Conservation (phyloP, 2,113 vertebrate species). For the Bubo bubo region DNA sequence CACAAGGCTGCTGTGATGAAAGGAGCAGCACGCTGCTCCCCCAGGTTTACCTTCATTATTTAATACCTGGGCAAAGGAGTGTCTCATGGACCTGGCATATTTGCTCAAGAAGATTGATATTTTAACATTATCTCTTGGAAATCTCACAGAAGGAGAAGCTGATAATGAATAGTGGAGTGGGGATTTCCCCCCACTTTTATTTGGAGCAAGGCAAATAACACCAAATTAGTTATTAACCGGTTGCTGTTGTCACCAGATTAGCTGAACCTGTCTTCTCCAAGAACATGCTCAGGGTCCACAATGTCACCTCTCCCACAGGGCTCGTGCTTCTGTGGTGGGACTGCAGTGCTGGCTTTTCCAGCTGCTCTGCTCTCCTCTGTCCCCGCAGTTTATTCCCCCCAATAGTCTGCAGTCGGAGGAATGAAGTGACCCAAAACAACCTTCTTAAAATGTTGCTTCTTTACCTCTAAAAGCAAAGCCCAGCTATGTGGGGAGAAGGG, state of each 20-base stretch:
- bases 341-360: not conserved
- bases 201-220: not conserved
- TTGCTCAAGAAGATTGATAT: not conserved
- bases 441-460: not conserved
- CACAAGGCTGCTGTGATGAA: not conserved
- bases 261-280: not conserved
- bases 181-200: not conserved
- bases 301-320: not conserved
- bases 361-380: not conserved
- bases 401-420: not conserved
- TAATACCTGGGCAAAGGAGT: not conserved
- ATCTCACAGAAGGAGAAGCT: not conserved
- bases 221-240: not conserved
- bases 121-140: not conserved
- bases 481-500: not conserved
- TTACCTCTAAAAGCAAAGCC: not conserved
- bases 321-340: fast-evolving
- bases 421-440: not conserved
- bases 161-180: not conserved
- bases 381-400: not conserved
- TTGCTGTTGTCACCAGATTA: not conserved
- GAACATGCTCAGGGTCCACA: fast-evolving
- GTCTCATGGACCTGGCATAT: not conserved
- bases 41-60: not conserved
- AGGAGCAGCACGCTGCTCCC: fast-evolving